A percentile compares a stretch with the other conserved stretches of the same genome.
Conservation (phyloP, 2,797 vertebrate genomes). For the Mallotus villosus region DNA sequence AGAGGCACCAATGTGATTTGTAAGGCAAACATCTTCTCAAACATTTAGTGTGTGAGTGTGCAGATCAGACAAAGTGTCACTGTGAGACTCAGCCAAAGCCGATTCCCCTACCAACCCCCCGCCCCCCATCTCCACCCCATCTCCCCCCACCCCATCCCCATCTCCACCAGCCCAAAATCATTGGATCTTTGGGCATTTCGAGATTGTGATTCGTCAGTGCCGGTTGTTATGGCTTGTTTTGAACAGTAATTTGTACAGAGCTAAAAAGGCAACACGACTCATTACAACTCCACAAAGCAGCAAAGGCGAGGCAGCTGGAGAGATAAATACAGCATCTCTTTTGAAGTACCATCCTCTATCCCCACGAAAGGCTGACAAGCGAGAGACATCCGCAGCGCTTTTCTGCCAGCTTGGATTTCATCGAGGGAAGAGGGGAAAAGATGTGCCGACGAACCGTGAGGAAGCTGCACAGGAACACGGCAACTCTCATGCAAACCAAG, state of each 20-base stretch:
- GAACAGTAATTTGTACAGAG: slow-evolving; percentile 56
- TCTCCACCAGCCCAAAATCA: no score
- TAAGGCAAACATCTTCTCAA: slow-evolving; percentile 66
- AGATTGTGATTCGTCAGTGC: slow-evolving; percentile 27
- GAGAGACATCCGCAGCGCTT: no score
- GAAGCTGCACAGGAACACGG: slow-evolving; percentile 66
- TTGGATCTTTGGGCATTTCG: no score
- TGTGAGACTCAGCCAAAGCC: slow-evolving; percentile 23
- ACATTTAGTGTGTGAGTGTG: slow-evolving; percentile 26
- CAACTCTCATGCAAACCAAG: slow-evolving; percentile 39
- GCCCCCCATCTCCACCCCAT: no score
- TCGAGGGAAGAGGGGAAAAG: slow-evolving; percentile 25
- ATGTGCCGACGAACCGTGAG: slow-evolving; percentile 59
- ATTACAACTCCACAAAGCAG: slow-evolving; percentile 60
- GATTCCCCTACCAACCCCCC: no score
- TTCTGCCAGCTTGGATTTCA: background rate
- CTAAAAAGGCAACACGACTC: slow-evolving; percentile 50
- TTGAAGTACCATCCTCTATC: background rate
- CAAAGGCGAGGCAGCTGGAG: slow-evolving; percentile 64
- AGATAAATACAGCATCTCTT: slow-evolving; percentile 42
- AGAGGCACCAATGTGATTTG: slow-evolving; percentile 72
- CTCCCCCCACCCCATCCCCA: no score
- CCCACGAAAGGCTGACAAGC: background rate
- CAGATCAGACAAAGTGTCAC: slow-evolving; percentile 3
- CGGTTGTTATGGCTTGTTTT: slow-evolving; percentile 60